These are phyloP conservation scores for Platerodrilus igneus DNA, from an alignment of 2,888 invertebrate species.

Conservation along the genomic window DNA sequence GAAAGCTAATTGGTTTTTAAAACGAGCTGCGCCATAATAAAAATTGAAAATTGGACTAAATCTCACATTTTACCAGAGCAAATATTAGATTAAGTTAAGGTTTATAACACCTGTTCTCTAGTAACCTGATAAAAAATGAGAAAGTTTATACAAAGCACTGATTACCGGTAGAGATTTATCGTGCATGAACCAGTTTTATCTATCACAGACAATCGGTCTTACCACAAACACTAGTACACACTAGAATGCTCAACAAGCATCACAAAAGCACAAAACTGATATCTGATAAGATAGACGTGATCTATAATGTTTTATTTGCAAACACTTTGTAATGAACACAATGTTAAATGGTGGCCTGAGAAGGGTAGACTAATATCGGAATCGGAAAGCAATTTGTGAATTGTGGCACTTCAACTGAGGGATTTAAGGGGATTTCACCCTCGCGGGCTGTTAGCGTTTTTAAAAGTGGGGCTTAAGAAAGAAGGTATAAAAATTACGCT, in stretches of 20 bases:
- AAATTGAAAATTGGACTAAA: constrained; percentile 26
- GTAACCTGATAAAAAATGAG: too few species aligned
- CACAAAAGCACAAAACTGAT: too few species aligned
- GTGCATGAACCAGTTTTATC: too few species aligned
- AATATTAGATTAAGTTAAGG: too few species aligned
- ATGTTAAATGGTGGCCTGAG: constrained; percentile 26
- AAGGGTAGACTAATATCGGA: constrained; percentile 41
- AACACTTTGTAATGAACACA: constrained; percentile 24
- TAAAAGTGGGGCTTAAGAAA: constrained; percentile 20
- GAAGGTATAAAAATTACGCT: too few species aligned
- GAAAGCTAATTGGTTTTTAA: constrained; percentile 47
- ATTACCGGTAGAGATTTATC: too few species aligned
- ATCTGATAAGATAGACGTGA: constrained; percentile 27
- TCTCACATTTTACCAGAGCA: constrained; percentile 31
- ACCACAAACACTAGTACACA: too few species aligned
- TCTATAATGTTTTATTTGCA: constrained; percentile 24
- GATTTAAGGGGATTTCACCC: constrained; percentile 39
- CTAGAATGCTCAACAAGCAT: too few species aligned
- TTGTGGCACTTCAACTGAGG: constrained; percentile 44
- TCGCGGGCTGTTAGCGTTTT: constrained; percentile 32
- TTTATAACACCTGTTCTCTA: too few species aligned
- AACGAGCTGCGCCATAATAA: constrained; percentile 33
- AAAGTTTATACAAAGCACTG: too few species aligned
- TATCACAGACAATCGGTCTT: too few species aligned
- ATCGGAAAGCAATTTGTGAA: constrained; percentile 48